Evolutionary conservation across 2,113 vertebrate species (phyloP).

Genomic region (Reinhardtius hippoglossoides): DNA sequence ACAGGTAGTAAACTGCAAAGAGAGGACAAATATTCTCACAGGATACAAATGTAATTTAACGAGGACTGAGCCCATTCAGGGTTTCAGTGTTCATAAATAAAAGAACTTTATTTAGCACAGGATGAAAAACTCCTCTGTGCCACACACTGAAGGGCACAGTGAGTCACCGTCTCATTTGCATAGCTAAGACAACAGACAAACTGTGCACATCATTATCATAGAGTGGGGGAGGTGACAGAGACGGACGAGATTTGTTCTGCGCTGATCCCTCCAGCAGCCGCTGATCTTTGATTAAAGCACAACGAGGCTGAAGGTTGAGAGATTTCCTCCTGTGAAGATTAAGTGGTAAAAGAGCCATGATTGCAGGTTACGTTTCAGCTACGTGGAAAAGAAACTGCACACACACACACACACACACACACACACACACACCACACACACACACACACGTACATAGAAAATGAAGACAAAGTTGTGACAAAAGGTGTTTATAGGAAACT

Average conservation of each 20-base stretch:
- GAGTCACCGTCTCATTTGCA: slow-evolving; percentile 69
- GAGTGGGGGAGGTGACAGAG: slow-evolving; percentile 66
- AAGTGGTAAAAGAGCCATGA: slow-evolving; percentile 21
- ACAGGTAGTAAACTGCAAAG: not conserved
- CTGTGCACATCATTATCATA: slow-evolving; percentile 63
- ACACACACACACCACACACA: not conserved
- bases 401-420: not conserved
- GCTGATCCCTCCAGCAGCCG: slow-evolving; percentile 30
- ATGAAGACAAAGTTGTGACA: no score
- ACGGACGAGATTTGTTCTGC: slow-evolving; percentile 59
- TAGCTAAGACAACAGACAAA: slow-evolving; percentile 61
- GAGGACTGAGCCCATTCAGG: not conserved
- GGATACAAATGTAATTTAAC: slow-evolving; percentile 19
- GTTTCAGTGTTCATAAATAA: slow-evolving; percentile 6
- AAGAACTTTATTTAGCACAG: slow-evolving; percentile 26
- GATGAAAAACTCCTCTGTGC: slow-evolving; percentile 52
- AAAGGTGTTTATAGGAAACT: no score
- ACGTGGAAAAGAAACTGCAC: not conserved
- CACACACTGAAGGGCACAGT: slow-evolving; percentile 68
- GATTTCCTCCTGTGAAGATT: slow-evolving; percentile 48
- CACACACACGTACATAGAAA: not conserved
- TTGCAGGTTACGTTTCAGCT: slow-evolving; percentile 21
- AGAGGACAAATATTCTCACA: not conserved
- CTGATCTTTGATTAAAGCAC: slow-evolving; percentile 65
- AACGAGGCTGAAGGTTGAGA: slow-evolving; percentile 46